Conservation (phyloP, 1,140 invertebrate species). For the Ostrea denselamellosa region DNA sequence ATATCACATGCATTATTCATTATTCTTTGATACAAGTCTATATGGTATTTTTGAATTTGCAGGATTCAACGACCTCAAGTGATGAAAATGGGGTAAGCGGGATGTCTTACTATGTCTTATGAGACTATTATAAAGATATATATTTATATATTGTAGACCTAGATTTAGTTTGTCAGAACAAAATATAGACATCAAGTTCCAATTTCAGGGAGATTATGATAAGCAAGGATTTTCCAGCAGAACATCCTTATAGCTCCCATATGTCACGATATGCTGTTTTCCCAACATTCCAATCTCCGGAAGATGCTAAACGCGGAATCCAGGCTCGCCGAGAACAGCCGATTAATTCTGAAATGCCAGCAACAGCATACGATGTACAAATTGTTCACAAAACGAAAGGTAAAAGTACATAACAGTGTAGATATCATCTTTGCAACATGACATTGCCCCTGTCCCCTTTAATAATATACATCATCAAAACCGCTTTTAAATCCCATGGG, state of each 20-base stretch:
- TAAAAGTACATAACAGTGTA: conserved; percentile 26
- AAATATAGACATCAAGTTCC: neutral
- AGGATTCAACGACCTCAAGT: conserved; percentile 63
- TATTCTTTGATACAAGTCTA: neutral
- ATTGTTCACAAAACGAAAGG: conserved; percentile 72
- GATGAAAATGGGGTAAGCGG: conserved; percentile 59
- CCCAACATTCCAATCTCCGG: conserved; percentile 70
- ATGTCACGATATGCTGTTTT: conserved; percentile 68
- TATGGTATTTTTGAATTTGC: conserved; percentile 44
- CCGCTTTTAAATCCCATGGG: too few species aligned
- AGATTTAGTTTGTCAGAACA: neutral
- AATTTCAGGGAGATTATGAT: conserved; percentile 62
- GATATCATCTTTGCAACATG: neutral
- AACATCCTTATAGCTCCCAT: conserved; percentile 74
- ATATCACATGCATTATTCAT: too few species aligned
- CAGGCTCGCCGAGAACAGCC: conserved; percentile 61
- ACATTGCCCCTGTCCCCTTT: too few species aligned
- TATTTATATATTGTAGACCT: neutral
- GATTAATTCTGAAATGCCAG: conserved; percentile 70
- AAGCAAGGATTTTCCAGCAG: conserved; percentile 71
- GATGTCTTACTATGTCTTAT: neutral
- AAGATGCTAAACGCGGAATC: conserved; percentile 73
- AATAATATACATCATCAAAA: too few species aligned
- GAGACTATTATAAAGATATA: neutral
- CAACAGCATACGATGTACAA: conserved; percentile 65